Conservation (phyloP, 2,113 vertebrate genomes). For the Mionectes macconnelli region DNA sequence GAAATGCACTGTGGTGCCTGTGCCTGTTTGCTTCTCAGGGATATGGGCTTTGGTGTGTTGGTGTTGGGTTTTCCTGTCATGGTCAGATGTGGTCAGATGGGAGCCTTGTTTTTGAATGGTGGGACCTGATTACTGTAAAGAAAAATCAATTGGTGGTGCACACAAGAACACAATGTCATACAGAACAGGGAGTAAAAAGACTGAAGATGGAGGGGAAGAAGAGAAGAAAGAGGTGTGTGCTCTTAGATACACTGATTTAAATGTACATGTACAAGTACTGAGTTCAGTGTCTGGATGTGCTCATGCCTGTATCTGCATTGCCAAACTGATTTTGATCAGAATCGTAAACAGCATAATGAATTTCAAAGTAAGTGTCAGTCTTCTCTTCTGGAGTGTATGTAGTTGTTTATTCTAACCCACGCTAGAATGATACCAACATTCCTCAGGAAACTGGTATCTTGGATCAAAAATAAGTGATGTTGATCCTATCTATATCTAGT, state of each 20-base stretch:
- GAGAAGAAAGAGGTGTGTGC: not conserved
- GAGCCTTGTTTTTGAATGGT: not conserved
- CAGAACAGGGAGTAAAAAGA: not conserved
- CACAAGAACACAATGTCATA: not conserved
- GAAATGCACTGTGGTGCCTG: not conserved
- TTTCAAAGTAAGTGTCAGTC: not conserved
- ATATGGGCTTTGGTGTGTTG: not conserved
- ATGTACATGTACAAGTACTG: rapidly evolving
- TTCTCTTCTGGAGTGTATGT: not conserved
- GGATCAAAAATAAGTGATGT: not conserved
- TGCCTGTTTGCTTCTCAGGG: not conserved
- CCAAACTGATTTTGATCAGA: not conserved
- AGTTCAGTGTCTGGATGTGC: not conserved
- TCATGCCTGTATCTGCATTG: not conserved
- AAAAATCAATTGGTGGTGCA: not conserved
- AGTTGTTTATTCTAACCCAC: not conserved
- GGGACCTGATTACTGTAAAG: not conserved
- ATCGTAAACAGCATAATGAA: not conserved
- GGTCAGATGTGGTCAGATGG: too few species aligned
- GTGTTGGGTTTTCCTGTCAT: not conserved
- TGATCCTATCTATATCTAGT: not conserved
- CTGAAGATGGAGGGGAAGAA: not conserved
- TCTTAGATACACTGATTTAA: not conserved
- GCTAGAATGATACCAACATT: rapidly evolving
- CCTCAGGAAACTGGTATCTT: not conserved